Evolutionary conservation across 2,888 invertebrate species (phyloP).

Genomic region (Tenthredo mesomela): DNA sequence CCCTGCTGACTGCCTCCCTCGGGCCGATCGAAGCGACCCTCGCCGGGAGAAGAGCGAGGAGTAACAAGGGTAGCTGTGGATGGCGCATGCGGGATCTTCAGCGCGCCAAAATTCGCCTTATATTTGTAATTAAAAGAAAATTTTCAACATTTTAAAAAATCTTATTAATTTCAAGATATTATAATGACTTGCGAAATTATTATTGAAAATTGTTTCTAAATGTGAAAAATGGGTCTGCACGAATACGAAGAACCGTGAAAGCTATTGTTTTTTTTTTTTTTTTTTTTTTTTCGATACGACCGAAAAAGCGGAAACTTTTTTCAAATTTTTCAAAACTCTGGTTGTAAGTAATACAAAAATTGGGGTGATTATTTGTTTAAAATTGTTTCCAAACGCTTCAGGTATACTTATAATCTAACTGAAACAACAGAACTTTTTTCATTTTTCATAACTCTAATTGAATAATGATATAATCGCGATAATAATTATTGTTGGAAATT

Average conservation of each 20-base stretch:
- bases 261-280: no score
- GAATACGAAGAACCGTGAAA: background rate
- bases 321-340: no score
- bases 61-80: constrained; percentile 18
- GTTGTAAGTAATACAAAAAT: no score
- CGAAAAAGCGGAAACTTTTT: background rate
- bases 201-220: background rate
- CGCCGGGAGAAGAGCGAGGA: constrained; percentile 37
- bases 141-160: no score
- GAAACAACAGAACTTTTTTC: background rate
- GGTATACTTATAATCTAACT: background rate
- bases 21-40: constrained; percentile 69
- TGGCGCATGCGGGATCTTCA: constrained; percentile 60
- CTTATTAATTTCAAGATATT: no score
- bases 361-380: background rate
- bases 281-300: no score
- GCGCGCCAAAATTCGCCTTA: constrained; percentile 59
- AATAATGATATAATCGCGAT: background rate
- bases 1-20: constrained; percentile 57
- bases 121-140: no score
- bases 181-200: no score
- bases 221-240: background rate
- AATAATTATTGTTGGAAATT: background rate
- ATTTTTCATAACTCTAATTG: background rate
- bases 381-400: background rate